Conservation (phyloP, 2,888 invertebrate genomes). For the Lycia hirtaria region DNA sequence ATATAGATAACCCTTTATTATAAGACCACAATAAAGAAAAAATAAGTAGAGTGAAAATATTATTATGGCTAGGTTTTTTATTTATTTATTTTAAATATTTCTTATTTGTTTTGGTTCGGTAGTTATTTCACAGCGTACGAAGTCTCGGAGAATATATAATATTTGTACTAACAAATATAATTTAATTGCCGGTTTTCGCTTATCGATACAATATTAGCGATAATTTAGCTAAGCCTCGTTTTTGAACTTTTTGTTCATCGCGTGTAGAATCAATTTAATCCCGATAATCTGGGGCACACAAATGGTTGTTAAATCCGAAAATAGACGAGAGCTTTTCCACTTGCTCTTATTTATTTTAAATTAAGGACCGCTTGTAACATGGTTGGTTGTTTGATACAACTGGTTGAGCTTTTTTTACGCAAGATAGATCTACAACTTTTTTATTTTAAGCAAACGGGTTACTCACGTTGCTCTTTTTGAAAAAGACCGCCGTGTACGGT, state of each 20-base stretch:
- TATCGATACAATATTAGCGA: conserved; percentile 43
- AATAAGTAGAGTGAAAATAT: too few species aligned
- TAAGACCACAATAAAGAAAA: too few species aligned
- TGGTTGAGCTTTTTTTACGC: conserved; percentile 8
- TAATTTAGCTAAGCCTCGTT: conserved; percentile 45
- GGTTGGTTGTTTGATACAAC: conserved; percentile 36
- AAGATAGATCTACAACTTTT: neutral
- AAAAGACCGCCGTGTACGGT: too few species aligned
- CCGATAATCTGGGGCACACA: conserved; percentile 54
- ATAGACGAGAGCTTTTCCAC: conserved; percentile 56
- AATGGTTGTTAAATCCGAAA: conserved; percentile 53
- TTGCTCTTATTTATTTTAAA: conserved; percentile 55
- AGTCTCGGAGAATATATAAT: too few species aligned
- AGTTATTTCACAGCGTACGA: too few species aligned
- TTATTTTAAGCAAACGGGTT: too few species aligned
- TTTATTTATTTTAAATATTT: too few species aligned
- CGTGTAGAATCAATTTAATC: conserved; percentile 53
- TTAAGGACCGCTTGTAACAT: conserved; percentile 44
- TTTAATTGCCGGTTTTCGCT: conserved; percentile 20
- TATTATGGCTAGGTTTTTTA: too few species aligned
- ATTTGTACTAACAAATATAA: neutral
- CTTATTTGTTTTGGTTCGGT: too few species aligned
- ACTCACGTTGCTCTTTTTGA: too few species aligned
- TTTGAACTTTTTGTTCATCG: conserved; percentile 46
- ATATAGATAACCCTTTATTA: too few species aligned